phyloP scores from a whole-genome alignment of 2,797 vertebrate genomes.

The Darevskia nairensis region DNA sequence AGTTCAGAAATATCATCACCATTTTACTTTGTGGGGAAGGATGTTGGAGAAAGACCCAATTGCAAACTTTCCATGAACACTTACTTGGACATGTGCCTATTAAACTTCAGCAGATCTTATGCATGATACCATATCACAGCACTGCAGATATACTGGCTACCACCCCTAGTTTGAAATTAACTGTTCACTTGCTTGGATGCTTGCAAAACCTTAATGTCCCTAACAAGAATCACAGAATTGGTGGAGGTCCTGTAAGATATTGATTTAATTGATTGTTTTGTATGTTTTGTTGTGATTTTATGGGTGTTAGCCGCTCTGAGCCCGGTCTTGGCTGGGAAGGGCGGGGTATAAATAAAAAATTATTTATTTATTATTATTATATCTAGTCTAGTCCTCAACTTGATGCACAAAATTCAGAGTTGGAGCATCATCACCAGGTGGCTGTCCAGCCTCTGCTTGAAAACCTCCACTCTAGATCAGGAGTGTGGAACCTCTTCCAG shows the following conservation, averaged over 20 bases:
- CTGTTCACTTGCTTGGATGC: background rate
- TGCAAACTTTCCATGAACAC: slow-evolving; percentile 9
- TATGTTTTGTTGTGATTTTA: too few species aligned
- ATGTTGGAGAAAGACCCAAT: background rate
- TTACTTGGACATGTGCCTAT: background rate
- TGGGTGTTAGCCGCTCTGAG: too few species aligned
- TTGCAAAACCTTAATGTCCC: background rate
- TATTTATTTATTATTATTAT: too few species aligned
- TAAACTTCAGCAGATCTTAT: background rate
- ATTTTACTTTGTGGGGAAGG: background rate
- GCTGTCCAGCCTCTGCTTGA: too few species aligned
- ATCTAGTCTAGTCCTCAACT: background rate
- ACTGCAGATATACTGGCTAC: background rate
- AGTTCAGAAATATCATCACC: background rate
- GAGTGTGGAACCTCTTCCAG: background rate
- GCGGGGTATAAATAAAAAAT: too few species aligned
- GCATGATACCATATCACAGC: background rate
- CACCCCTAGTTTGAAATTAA: background rate
- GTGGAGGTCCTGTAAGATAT: background rate
- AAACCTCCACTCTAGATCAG: too few species aligned
- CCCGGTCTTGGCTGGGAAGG: too few species aligned
- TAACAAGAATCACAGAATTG: background rate
- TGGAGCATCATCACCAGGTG: too few species aligned
- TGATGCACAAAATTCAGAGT: too few species aligned
- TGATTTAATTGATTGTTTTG: too few species aligned